phyloP scores from a whole-genome alignment of 2,113 vertebrate genomes.

The Epinephelus lanceolatus region DNA sequence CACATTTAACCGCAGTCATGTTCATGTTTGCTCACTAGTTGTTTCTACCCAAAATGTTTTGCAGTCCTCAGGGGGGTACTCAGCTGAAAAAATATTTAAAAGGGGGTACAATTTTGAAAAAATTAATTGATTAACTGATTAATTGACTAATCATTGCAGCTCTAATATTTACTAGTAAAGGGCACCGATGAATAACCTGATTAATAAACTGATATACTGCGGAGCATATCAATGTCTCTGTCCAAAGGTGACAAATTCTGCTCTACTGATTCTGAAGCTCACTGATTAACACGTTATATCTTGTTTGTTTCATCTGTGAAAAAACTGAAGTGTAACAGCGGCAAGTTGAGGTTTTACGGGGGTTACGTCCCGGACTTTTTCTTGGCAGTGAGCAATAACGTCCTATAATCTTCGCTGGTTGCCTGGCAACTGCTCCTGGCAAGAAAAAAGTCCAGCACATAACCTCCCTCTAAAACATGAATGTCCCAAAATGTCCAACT shows the following conservation, averaged over 20 bases:
- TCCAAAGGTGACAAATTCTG: neutral
- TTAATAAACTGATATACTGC: constrained; percentile 36
- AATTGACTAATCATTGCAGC: too few relatives aligned
- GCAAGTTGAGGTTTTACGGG: neutral
- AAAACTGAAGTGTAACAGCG: neutral
- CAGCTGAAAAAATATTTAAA: too few relatives aligned
- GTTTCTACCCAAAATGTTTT: too few relatives aligned
- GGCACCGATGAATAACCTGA: neutral
- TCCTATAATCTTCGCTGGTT: constrained; percentile 17
- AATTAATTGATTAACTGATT: too few relatives aligned
- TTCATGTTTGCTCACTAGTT: too few relatives aligned
- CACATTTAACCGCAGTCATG: too few relatives aligned
- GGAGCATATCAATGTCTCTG: neutral
- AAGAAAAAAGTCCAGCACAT: neutral
- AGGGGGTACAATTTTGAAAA: too few relatives aligned
- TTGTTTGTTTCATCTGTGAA: neutral
- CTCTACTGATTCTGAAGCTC: neutral
- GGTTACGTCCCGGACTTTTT: constrained; percentile 2
- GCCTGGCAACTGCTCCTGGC: constrained; percentile 6
- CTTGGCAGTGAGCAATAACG: constrained; percentile 2
- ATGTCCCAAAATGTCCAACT: neutral
- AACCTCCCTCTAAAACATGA: neutral
- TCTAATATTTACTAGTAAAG: constrained; percentile 14
- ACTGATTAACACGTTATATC: neutral
- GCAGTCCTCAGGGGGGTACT: too few relatives aligned